These are phyloP conservation scores for Enteromius argenteus DNA, from an alignment of 2,797 vertebrate genomes.

Conservation along the genomic window DNA sequence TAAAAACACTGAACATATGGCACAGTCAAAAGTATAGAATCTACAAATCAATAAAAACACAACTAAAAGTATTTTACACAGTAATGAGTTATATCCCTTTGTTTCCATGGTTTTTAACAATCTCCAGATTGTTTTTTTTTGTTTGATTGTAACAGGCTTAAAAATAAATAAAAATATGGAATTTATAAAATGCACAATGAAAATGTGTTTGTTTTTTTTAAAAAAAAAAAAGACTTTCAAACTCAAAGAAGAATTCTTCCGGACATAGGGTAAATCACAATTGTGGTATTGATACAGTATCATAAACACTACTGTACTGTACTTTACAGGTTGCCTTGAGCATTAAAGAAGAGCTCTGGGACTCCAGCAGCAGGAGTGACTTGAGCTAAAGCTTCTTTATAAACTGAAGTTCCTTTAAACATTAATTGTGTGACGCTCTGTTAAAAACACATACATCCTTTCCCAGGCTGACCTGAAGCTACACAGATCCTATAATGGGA, in stretches of 20 bases:
- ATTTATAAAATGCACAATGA: not conserved
- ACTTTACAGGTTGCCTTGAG: not conserved
- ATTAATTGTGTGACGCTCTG: not conserved
- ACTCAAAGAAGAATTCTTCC: not conserved
- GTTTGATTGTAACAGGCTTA: slow-evolving; percentile 27
- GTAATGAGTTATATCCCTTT: slow-evolving; percentile 22
- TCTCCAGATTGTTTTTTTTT: not conserved
- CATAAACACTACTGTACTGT: not conserved
- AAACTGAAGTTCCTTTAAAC: slow-evolving; percentile 11
- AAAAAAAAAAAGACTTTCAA: not conserved
- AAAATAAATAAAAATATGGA: slow-evolving; percentile 6
- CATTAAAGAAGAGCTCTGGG: not conserved
- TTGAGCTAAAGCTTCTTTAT: not conserved
- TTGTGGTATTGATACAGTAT: not conserved
- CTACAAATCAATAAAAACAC: slow-evolving; percentile 13
- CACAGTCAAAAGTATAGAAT: not conserved
- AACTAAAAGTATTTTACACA: not conserved
- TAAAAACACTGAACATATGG: slow-evolving; percentile 4
- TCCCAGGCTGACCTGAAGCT: slow-evolving; percentile 16
- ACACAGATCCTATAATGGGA: slow-evolving; percentile 16
- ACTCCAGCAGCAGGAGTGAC: slow-evolving; percentile 23
- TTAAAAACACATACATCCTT: slow-evolving; percentile 22
- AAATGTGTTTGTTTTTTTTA: not conserved
- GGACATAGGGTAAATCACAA: not conserved
- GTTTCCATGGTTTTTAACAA: not conserved